A percentile compares a stretch with the other conserved stretches of the same genome.
These are phyloP conservation scores for Puffinus mauretanicus DNA, from an alignment of 2,113 vertebrate species.

Conservation along the genomic window DNA sequence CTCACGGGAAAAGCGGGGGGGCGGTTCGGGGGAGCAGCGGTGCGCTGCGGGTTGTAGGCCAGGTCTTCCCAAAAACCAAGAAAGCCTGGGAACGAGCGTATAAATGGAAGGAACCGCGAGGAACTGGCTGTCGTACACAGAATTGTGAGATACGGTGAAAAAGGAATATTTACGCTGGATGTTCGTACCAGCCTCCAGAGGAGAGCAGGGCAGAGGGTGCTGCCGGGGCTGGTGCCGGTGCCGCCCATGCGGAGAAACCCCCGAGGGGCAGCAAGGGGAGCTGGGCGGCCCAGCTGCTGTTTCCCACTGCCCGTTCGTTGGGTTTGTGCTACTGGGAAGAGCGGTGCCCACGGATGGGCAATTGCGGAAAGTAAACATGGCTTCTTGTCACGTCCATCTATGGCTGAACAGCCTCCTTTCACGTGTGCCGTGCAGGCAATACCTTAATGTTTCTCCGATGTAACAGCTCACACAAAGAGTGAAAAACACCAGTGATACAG, in stretches of 20 bases:
- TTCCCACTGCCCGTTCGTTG: neutral
- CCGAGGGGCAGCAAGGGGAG: neutral
- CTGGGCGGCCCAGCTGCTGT: rapidly evolving
- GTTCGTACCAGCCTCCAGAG: neutral
- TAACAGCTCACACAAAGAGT: neutral
- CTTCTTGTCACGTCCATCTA: neutral
- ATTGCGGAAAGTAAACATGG: rapidly evolving
- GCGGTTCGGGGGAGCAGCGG: no score
- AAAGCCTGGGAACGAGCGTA: rapidly evolving
- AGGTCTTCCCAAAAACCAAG: no score
- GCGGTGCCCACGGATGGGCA: rapidly evolving
- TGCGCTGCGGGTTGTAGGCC: no score
- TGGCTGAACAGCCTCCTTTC: neutral
- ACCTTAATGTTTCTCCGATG: neutral
- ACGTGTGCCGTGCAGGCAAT: no score
- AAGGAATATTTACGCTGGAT: rapidly evolving
- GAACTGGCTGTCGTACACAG: rapidly evolving
- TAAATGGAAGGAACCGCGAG: rapidly evolving
- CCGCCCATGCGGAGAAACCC: neutral
- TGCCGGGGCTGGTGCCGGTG: neutral
- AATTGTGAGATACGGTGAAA: rapidly evolving
- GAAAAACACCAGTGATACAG: neutral
- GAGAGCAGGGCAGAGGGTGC: neutral
- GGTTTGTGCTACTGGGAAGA: neutral
- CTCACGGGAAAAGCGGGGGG: neutral